Base-by-base conservation (phyloP, 1,140 invertebrate species). In the Condylostylus longicornis region DNA sequence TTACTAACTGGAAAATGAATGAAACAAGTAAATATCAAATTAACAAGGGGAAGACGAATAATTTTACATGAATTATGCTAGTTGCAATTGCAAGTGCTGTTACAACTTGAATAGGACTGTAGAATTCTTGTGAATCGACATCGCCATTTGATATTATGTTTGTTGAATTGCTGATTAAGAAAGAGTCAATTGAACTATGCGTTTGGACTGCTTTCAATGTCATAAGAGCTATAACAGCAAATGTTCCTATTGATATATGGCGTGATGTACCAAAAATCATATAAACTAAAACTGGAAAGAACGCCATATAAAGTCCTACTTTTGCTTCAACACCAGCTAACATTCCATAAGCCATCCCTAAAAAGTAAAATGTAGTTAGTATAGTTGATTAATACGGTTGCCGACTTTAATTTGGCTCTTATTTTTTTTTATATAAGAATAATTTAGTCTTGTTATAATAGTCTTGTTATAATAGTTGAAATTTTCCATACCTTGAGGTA, bases 201-300 rank as follows among this genome's bases (percentile, higher is more conserved):
- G 47, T 50, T 20, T 56, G 39, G 19, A 61, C 58, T n/a, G 81
- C 73, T 67, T 86, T 88, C n/a, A 81, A 81, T 4, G 82, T 78
- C 85, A 93, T 88, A 49, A 91, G 68, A 52, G 82, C 86, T 31
- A 82, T 71, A 1, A 91, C 77, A 13, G 87, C 85, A 63, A 90
- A 91, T 1, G 85, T 87, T 69, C 91, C 91, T 64, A 95, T 81
- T 2, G 90, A 95, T 14, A 88, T 75, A 50, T 96, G 91, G 31
- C 73, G 71, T 2, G 90, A 95, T 5, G 90, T 94, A 19, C 89
- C 91, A 38, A 96, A 74, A 31, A 96, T 63, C 35, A 83, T 73
- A 58, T 97, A 97, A 5, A 93, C 67, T 1, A 96, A 56, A 0
- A 88, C 79, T 3, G 90, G 87, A 63, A 95, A 93, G 49, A 96